Evolutionary conservation across 2,888 invertebrate species (phyloP).

Genomic region (Tribolium freemani): DNA sequence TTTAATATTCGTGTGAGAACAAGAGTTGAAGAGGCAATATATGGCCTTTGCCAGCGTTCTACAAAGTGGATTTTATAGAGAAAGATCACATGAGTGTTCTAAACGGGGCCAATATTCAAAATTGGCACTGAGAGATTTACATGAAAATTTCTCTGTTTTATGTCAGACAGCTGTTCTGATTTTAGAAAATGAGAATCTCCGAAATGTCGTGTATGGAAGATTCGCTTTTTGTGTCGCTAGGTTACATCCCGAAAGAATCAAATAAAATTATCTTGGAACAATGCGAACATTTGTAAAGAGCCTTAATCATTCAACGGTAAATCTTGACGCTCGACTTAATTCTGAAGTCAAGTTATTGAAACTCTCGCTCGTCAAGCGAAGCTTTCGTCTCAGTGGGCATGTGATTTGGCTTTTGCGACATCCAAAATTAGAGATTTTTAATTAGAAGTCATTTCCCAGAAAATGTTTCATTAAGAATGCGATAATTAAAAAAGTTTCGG

Average conservation of each 20-base stretch:
- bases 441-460: constrained; percentile 34
- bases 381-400: constrained; percentile 35
- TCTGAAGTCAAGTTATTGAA: constrained; percentile 40
- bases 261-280: constrained; percentile 36
- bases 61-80: background rate
- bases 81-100: background rate
- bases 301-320: constrained; percentile 40
- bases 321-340: constrained; percentile 42
- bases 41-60: background rate
- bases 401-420: constrained; percentile 41
- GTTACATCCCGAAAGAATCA: constrained; percentile 7
- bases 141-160: constrained; percentile 33
- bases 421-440: constrained; percentile 43
- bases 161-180: constrained; percentile 9
- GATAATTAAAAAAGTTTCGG: constrained; percentile 50
- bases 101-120: constrained; percentile 4
- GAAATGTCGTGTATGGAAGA: constrained; percentile 23
- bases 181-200: constrained; percentile 2
- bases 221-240: constrained; percentile 7
- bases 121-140: constrained; percentile 19
- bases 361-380: constrained; percentile 8
- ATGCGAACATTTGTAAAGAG: constrained; percentile 35
- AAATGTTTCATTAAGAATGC: constrained; percentile 46
- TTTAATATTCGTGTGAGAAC: too few species aligned
- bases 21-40: background rate